Conservation (phyloP, 2,797 vertebrate genomes). For the Arctocebus calabarensis region DNA sequence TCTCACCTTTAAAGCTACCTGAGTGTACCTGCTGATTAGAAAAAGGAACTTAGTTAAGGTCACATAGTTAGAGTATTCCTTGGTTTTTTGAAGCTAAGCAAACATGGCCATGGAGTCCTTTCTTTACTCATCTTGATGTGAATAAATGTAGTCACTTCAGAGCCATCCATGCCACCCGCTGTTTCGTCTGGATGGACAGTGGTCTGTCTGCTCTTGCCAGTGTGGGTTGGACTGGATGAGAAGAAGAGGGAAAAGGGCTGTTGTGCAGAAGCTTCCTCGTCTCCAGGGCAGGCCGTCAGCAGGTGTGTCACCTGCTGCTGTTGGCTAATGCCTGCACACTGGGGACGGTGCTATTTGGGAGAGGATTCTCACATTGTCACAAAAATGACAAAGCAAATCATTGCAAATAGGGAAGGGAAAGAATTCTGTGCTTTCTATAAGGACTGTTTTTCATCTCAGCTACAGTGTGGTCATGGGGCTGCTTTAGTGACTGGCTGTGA, state of each 20-base stretch:
- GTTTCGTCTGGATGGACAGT: accelerated
- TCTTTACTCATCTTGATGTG: background rate
- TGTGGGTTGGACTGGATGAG: background rate
- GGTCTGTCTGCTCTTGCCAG: accelerated
- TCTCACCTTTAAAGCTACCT: background rate
- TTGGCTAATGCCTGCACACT: accelerated
- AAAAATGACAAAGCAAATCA: accelerated
- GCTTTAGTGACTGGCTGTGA: background rate
- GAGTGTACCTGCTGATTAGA: background rate
- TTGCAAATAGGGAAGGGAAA: too few species aligned
- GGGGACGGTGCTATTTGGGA: accelerated
- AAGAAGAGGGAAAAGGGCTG: background rate
- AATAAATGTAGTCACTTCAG: too few species aligned
- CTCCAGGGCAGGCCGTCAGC: accelerated
- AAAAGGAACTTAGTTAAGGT: background rate
- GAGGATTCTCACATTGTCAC: accelerated
- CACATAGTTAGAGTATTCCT: background rate
- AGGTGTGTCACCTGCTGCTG: background rate
- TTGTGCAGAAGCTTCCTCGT: accelerated
- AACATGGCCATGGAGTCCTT: too few species aligned
- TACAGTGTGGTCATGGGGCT: background rate
- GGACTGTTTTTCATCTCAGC: accelerated
- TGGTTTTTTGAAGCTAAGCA: background rate
- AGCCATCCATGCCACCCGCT: accelerated
- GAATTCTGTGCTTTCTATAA: accelerated